phyloP scores from a whole-genome alignment of 1,140 invertebrate species.

The Teleopsis dalmanni region DNA sequence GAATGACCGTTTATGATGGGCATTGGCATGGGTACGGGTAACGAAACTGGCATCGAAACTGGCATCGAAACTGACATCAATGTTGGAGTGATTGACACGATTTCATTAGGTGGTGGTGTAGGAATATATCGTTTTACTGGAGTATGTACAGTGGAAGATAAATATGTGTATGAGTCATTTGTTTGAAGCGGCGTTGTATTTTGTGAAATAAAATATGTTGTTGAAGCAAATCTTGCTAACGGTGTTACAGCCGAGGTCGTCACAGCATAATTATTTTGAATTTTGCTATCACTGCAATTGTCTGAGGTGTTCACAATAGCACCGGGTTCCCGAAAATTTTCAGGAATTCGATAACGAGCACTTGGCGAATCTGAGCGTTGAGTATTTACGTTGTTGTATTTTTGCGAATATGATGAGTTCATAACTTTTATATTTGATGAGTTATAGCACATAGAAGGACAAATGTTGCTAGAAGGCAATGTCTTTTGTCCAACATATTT shows the following conservation, averaged over 20 bases:
- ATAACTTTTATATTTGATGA: not conserved
- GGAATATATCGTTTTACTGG: slow-evolving; percentile 42
- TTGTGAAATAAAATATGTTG: slow-evolving; percentile 1
- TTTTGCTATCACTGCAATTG: not conserved
- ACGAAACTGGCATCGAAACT: not conserved
- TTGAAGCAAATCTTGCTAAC: slow-evolving; percentile 2
- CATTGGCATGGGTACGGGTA: not conserved
- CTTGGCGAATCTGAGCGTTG: slow-evolving; percentile 29
- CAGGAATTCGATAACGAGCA: slow-evolving; percentile 16
- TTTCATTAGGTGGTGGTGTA: slow-evolving; percentile 35
- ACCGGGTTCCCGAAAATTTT: not conserved
- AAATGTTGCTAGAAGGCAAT: not conserved
- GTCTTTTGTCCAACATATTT: not conserved
- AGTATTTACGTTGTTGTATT: slow-evolving; percentile 6
- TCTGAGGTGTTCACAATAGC: not conserved
- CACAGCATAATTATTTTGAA: not conserved
- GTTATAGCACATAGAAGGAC: too few species aligned
- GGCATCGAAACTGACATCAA: not conserved
- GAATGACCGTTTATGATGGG: not conserved
- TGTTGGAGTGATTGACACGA: slow-evolving; percentile 3
- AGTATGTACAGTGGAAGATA: slow-evolving; percentile 39
- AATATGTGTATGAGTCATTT: slow-evolving; percentile 31
- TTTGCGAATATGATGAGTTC: slow-evolving; percentile 3
- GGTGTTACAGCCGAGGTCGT: not conserved
- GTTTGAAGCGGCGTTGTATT: slow-evolving; percentile 17